These are phyloP conservation scores for Cartodere bifasciata DNA, from an alignment of 2,888 invertebrate genomes.

Conservation along the genomic window DNA sequence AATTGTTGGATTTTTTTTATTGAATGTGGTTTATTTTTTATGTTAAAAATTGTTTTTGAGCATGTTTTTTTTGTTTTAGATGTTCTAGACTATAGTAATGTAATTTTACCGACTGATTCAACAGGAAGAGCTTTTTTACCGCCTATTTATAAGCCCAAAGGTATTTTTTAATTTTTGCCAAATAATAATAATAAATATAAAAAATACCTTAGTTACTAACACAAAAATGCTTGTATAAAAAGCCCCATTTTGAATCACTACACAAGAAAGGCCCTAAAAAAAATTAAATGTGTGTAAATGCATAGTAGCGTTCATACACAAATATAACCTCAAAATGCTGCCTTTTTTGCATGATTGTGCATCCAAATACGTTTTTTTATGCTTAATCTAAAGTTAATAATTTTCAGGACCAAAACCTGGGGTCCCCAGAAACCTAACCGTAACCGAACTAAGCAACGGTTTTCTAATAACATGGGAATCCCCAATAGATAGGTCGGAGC, in stretches of 20 bases:
- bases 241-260: too few species aligned
- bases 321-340: too few species aligned
- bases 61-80: conserved; percentile 48
- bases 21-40: conserved; percentile 14
- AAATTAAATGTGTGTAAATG: too few species aligned
- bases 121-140: conserved; percentile 58
- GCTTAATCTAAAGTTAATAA: too few species aligned
- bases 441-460: conserved; percentile 79
- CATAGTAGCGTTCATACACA: too few species aligned
- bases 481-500: conserved; percentile 65
- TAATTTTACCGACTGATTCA: conserved; percentile 65
- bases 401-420: conserved; percentile 87
- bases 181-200: too few species aligned
- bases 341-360: too few species aligned
- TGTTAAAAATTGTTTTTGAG: conserved; percentile 12
- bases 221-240: too few species aligned
- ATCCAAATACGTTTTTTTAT: too few species aligned
- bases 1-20: conserved; percentile 4
- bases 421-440: conserved; percentile 80
- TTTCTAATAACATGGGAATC: conserved; percentile 85
- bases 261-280: too few species aligned
- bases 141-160: conserved; percentile 56
- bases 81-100: conserved; percentile 58
- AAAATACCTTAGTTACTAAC: too few species aligned
- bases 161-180: conserved; percentile 44